Percentiles rank a stretch among this genome's conserved stretches.
Conservation (phyloP, 64 coral and sea anemone species). For the Stichodactyla helianthus region DNA sequence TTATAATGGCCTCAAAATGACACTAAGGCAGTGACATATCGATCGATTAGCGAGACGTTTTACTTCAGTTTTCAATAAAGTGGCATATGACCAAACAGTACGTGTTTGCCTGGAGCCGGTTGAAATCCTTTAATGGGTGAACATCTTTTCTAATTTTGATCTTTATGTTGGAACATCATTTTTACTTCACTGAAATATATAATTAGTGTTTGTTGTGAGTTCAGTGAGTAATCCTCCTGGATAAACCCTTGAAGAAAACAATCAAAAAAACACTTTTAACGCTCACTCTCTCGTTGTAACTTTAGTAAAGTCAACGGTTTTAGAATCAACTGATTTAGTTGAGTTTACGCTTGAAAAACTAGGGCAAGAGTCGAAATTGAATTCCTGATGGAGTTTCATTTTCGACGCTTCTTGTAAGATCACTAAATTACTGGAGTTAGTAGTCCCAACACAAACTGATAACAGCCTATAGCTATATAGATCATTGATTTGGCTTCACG, state of each 20-base stretch:
- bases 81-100: background rate
- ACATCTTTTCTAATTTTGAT: background rate
- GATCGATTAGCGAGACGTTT: too few species aligned
- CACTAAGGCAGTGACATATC: background rate
- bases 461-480: too few species aligned
- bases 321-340: too few species aligned
- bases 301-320: too few species aligned
- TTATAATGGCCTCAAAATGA: background rate
- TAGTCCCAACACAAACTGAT: background rate
- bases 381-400: background rate
- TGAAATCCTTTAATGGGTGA: background rate
- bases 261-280: too few species aligned
- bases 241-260: background rate
- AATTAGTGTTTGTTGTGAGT: background rate
- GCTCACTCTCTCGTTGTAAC: too few species aligned
- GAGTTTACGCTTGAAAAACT: background rate
- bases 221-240: background rate
- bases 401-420: background rate
- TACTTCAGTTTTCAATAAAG: too few species aligned
- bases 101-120: background rate
- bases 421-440: background rate
- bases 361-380: too few species aligned
- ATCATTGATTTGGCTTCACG: too few species aligned
- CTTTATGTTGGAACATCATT: background rate
- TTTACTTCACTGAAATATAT: background rate